These are phyloP conservation scores for Paralichthys olivaceus DNA, from an alignment of 2,113 vertebrate species.

Conservation along the genomic window DNA sequence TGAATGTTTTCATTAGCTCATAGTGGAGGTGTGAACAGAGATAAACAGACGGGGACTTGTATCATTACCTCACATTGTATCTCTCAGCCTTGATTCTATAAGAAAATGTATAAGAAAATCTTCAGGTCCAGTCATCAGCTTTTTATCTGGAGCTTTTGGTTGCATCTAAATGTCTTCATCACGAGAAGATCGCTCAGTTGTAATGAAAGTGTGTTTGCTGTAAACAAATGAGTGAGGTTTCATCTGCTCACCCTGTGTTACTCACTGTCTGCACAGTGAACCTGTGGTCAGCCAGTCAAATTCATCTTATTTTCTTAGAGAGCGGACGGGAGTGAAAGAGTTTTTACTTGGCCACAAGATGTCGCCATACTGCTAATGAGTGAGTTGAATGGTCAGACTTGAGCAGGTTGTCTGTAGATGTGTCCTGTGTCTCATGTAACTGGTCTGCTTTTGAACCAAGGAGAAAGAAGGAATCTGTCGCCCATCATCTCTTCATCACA, in stretches of 20 bases:
- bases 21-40: background rate
- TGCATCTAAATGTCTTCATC: background rate
- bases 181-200: background rate
- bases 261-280: no score
- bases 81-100: no score
- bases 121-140: no score
- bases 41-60: background rate
- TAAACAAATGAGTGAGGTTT: no score
- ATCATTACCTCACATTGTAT: no score
- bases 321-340: background rate
- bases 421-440: no score
- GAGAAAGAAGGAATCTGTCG: background rate
- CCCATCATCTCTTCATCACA: background rate
- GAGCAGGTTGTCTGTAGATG: background rate
- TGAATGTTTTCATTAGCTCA: background rate
- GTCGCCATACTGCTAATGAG: background rate
- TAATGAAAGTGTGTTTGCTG: background rate
- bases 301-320: no score
- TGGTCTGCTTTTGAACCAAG: background rate
- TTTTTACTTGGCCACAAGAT: conserved; percentile 3
- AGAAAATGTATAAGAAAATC: background rate
- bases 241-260: no score
- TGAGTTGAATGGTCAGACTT: background rate
- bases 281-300: no score
- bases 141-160: background rate